Base-by-base conservation (phyloP, 2,797 vertebrate genomes). In the Danio albolineatus region DNA sequence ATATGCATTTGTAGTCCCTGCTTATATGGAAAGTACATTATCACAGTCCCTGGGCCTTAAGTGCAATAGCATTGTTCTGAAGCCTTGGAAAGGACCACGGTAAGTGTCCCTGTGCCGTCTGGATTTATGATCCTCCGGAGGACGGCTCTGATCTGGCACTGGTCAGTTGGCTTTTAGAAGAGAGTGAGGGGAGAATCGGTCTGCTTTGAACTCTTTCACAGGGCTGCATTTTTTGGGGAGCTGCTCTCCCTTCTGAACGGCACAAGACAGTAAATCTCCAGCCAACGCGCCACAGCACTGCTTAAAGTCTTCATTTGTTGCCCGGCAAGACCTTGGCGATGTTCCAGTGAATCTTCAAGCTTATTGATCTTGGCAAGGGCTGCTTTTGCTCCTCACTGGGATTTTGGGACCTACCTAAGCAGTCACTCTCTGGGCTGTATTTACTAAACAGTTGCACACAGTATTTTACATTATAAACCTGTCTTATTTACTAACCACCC, bases 21-120 rank as follows among this genome's bases (percentile, higher is more conserved):
- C 75, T 85, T 88, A 87, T 88, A 91, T 93, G 92, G 91, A 92
- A 93, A 93, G 87, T 83, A 87, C 91, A 92, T 93, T 90, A 93
- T 89, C 85, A 84, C 81, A 14, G 81, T 69, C 81, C 74, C 64
- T 80, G 84, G 82, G 82, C 84, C 74, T 86, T 89, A 90, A 91
- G 88, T 85, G 85, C 87, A 88, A 81, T 84, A 91, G 88, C 89
- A 88, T 89, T 90, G 91, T 91, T 93, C 86, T 86, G 87, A 90
- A 85, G 81, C 66, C 82, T 80, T 83, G 83, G 83, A 84, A 84
- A 64, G 71, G 71, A 60, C 64, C 59, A 48, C 61, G 73, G 65
- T 78, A 66, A 91, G 88, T 85, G 87, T 93, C 91, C 91, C 89
- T 83, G 87, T 89, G 90, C 89, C 86, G 90, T 86, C 88, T 83